Conservation (phyloP, 2,888 invertebrate genomes). For the Protodeltote pygarga region DNA sequence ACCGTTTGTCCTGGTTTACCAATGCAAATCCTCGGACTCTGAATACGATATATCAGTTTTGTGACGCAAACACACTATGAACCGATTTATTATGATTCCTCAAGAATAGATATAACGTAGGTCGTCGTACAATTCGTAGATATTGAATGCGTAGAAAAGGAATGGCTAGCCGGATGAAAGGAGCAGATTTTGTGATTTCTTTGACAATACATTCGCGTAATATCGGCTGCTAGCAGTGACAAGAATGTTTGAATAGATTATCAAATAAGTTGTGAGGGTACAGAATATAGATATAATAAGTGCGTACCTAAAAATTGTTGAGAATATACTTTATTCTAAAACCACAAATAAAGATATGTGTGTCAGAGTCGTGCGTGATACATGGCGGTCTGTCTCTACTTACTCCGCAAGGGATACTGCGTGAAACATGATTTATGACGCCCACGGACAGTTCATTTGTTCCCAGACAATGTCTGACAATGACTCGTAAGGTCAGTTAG, state of each 20-base stretch:
- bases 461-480: not conserved
- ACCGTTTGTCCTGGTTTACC: conserved; percentile 35
- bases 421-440: conserved; percentile 7
- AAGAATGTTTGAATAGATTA: too few species aligned
- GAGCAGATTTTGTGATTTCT: not conserved
- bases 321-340: too few species aligned
- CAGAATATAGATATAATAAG: too few species aligned
- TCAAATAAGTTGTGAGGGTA: too few species aligned
- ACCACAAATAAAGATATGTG: too few species aligned
- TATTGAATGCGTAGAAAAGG: conserved; percentile 4
- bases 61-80: conserved; percentile 44
- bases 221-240: not conserved
- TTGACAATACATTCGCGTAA: not conserved
- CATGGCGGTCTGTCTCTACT: too few species aligned
- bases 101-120: conserved; percentile 25
- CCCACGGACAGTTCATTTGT: not conserved
- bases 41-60: conserved; percentile 39
- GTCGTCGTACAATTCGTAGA: too few species aligned
- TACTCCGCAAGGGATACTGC: not conserved
- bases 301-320: too few species aligned
- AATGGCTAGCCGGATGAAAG: not conserved
- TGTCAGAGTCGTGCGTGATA: too few species aligned
- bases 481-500: conserved; percentile 20
- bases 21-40: conserved; percentile 40
- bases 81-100: conserved; percentile 34